Conservation (phyloP, 2,797 vertebrate species). For the Triplophysa yarkandensis region DNA sequence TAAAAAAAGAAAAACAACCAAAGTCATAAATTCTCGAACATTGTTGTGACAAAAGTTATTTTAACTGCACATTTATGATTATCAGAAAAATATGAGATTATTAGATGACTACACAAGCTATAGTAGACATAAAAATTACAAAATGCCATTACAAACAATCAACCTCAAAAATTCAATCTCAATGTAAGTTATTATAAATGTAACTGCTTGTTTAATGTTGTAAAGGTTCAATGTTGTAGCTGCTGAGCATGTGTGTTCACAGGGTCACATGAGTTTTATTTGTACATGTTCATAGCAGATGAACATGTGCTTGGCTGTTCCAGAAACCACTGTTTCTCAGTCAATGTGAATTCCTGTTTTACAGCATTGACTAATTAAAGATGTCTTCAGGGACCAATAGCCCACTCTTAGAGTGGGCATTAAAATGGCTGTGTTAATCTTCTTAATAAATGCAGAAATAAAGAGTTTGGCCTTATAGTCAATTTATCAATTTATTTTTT, state of each 20-base stretch:
- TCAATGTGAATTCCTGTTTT: constrained; percentile 51
- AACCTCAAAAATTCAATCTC: no score
- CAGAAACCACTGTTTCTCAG: constrained; percentile 25
- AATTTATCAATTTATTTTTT: constrained; percentile 8
- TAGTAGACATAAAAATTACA: no score
- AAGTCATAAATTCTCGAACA: no score
- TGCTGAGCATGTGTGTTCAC: no score
- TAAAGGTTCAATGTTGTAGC: no score
- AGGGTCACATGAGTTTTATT: neutral
- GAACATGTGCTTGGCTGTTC: neutral
- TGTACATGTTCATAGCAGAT: constrained; percentile 19
- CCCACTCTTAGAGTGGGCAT: constrained; percentile 32
- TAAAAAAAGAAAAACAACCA: no score
- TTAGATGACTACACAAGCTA: no score
- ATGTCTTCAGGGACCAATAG: constrained; percentile 53
- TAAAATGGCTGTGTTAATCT: constrained; percentile 55
- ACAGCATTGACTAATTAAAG: constrained; percentile 56
- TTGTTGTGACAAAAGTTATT: no score
- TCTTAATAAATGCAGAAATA: constrained; percentile 59
- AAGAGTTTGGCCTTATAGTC: constrained; percentile 38
- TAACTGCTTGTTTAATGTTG: no score
- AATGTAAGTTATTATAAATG: no score
- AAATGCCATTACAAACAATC: no score
- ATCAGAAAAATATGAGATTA: neutral
- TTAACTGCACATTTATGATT: no score